Evolutionary conservation across 2,888 invertebrate genomes (phyloP).

Genomic region (Hanleya hanleyi): DNA sequence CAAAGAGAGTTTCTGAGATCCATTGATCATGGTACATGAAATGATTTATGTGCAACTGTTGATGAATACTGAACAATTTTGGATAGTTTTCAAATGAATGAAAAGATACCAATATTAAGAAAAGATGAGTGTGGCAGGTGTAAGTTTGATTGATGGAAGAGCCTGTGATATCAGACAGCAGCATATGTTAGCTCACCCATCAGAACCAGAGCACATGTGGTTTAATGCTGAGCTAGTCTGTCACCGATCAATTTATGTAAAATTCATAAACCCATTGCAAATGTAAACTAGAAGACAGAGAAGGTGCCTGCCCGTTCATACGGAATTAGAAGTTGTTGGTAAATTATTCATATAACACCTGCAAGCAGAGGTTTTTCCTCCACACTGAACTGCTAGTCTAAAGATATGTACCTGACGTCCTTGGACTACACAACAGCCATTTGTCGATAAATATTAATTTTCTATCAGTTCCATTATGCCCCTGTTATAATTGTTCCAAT

Average conservation of each 20-base stretch:
- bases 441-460: not conserved
- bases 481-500: not conserved
- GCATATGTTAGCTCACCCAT: not conserved
- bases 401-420: not conserved
- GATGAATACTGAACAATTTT: too few relatives aligned
- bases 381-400: too few relatives aligned
- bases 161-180: not conserved
- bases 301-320: not conserved
- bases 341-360: conserved; percentile 1
- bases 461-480: not conserved
- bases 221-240: not conserved
- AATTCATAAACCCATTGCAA: conserved; percentile 22
- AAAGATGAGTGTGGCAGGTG: too few relatives aligned
- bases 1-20: too few relatives aligned
- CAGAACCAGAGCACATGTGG: conserved; percentile 1
- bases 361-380: not conserved
- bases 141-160: not conserved
- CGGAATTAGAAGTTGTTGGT: not conserved
- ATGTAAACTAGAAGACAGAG: not conserved
- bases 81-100: too few relatives aligned
- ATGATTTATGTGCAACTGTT: too few relatives aligned
- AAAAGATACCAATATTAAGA: too few relatives aligned
- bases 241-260: conserved; percentile 28
- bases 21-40: too few relatives aligned
- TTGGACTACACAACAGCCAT: not conserved